Conservation (phyloP, 2,888 invertebrate genomes). For the Caenorhabditis zanzibari region DNA sequence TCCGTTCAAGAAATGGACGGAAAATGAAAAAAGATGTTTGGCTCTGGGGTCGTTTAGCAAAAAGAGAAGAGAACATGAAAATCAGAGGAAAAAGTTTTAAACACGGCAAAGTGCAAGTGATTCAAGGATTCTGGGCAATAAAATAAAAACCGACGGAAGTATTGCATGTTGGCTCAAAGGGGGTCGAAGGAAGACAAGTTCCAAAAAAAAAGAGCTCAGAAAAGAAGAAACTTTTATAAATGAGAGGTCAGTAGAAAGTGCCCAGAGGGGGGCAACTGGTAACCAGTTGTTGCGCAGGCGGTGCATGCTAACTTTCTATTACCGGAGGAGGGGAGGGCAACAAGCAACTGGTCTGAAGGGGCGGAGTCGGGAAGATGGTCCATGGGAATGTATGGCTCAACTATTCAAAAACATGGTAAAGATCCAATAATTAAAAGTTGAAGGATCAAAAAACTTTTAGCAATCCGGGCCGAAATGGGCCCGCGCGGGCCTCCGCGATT, state of each 20-base stretch:
- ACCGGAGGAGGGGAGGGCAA: not conserved
- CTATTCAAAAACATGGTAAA: no score
- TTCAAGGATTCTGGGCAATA: conserved; percentile 11
- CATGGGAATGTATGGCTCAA: conserved; percentile 11
- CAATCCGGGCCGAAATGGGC: no score
- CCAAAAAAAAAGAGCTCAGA: not conserved
- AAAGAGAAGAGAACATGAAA: not conserved
- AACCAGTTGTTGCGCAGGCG: conserved; percentile 41
- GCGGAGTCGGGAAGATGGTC: conserved; percentile 18
- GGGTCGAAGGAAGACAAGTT: not conserved
- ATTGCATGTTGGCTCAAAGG: conserved; percentile 16
- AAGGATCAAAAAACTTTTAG: no score
- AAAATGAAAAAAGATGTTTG: conserved; percentile 34
- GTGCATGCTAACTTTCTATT: conserved; percentile 25
- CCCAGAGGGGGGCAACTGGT: conserved; percentile 6
- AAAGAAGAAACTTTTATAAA: not conserved
- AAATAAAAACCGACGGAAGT: conserved; percentile 9
- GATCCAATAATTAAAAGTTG: no score
- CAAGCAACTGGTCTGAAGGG: conserved; percentile 24
- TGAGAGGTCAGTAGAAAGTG: not conserved
- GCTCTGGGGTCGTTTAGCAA: not conserved
- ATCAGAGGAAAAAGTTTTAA: not conserved
- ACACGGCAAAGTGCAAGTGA: conserved; percentile 29
- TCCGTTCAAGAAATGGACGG: conserved; percentile 25
- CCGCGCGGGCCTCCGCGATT: no score